A percentile compares a stretch with the other conserved stretches of the same genome.
phyloP scores from a whole-genome alignment of 2,888 invertebrate genomes.

The Cerastis rubricosa region DNA sequence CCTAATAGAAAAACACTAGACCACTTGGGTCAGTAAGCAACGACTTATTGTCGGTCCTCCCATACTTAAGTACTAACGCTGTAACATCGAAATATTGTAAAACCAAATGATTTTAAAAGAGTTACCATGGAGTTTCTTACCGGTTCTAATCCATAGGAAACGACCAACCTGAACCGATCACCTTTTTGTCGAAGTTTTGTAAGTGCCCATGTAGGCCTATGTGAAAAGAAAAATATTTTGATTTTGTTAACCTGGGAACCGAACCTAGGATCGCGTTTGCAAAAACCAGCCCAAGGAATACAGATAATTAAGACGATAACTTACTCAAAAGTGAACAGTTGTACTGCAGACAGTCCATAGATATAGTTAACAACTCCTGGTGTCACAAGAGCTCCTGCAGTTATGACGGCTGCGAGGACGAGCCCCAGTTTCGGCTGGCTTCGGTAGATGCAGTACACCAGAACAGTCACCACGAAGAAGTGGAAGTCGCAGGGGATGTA shows the following conservation, averaged over 20 bases:
- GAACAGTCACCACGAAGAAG: constrained; percentile 91
- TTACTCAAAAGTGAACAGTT: constrained; percentile 91
- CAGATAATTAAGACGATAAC: constrained; percentile 61
- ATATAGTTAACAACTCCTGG: constrained; percentile 90
- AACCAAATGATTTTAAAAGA: no score
- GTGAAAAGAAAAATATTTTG: no score
- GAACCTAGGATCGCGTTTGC: not conserved
- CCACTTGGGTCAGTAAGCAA: no score
- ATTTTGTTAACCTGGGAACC: not conserved
- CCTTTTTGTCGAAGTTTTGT: no score
- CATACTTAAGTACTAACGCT: no score
- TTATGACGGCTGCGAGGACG: constrained; percentile 76
- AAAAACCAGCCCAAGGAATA: not conserved
- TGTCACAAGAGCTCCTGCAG: constrained; percentile 82
- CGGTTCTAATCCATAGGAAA: no score
- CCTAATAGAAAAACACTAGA: no score
- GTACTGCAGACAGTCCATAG: constrained; percentile 87
- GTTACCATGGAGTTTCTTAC: no score
- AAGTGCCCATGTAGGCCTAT: no score
- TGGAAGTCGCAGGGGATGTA: constrained; percentile 94
- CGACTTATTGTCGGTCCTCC: no score
- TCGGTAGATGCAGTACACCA: constrained; percentile 85
- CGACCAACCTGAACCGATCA: no score
- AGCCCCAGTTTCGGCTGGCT: constrained; percentile 82
- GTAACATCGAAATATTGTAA: no score